A percentile compares a stretch with the other conserved stretches of the same genome.
These are phyloP conservation scores for Philonicus albiceps DNA, from an alignment of 2,888 invertebrate species.

Conservation along the genomic window DNA sequence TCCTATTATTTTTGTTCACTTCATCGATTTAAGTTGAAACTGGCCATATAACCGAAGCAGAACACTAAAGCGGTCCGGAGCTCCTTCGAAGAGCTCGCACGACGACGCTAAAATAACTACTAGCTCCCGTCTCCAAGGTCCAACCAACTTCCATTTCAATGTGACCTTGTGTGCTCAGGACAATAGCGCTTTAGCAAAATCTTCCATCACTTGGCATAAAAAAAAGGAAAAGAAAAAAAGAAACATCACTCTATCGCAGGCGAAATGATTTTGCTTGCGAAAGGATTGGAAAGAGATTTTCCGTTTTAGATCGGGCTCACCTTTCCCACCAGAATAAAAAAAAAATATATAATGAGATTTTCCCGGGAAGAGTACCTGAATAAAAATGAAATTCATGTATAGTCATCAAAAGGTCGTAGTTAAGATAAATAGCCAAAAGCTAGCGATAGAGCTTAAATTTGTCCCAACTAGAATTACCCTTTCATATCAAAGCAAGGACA, in stretches of 20 bases:
- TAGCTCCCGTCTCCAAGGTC: neutral
- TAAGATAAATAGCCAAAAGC: neutral
- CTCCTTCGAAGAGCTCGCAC: neutral
- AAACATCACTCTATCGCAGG: neutral
- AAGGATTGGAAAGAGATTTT: neutral
- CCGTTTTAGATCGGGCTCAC: neutral
- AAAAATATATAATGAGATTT: neutral
- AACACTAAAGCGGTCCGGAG: neutral
- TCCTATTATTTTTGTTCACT: conserved; percentile 17
- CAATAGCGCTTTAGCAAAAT: neutral
- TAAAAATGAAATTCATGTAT: neutral
- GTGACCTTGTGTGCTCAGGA: neutral
- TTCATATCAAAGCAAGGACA: neutral
- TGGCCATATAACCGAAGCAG: neutral
- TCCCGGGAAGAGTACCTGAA: neutral
- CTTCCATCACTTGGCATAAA: neutral
- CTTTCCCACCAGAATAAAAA: neutral
- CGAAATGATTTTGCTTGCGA: neutral
- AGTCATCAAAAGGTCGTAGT: neutral
- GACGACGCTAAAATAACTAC: neutral
- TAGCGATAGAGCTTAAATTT: neutral
- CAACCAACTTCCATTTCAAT: conserved; percentile 22
- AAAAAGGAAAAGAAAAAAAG: neutral
- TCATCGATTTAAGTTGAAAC: neutral
- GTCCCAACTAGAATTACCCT: neutral